Evolutionary conservation across 2,888 invertebrate genomes (phyloP).

Genomic region (Eupithecia vulgata): DNA sequence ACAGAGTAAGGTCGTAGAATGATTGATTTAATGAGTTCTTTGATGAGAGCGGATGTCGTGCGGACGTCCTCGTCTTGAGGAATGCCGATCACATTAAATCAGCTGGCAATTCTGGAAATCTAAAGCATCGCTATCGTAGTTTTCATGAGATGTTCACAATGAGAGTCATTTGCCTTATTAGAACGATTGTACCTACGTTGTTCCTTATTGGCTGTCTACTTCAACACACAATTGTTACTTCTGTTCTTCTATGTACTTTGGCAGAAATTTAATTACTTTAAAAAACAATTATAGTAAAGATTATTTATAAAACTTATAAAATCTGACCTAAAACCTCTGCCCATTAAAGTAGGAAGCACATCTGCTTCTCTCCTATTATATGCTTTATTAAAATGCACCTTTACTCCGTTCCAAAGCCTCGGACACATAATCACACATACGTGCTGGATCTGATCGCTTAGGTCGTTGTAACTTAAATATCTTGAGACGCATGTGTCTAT

Average conservation of each 20-base stretch:
- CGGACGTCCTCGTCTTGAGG: constrained; percentile 5
- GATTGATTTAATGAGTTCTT: constrained; percentile 6
- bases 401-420: background rate
- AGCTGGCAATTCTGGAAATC: background rate
- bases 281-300: too few relatives aligned
- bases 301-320: too few relatives aligned
- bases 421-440: background rate
- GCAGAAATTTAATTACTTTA: background rate
- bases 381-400: too few relatives aligned
- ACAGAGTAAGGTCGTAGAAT: background rate
- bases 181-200: background rate
- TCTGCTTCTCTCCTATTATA: too few relatives aligned
- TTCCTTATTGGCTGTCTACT: background rate
- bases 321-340: too few relatives aligned
- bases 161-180: background rate
- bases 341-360: too few relatives aligned
- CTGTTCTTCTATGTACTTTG: background rate
- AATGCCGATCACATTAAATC: background rate
- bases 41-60: constrained; percentile 1
- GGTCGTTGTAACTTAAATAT: background rate
- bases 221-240: too few relatives aligned
- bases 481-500: background rate
- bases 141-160: background rate
- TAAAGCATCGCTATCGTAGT: background rate
- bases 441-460: too few relatives aligned